Conservation (phyloP, 2,797 vertebrate species). For the Hyperoplus lanceolatus region DNA sequence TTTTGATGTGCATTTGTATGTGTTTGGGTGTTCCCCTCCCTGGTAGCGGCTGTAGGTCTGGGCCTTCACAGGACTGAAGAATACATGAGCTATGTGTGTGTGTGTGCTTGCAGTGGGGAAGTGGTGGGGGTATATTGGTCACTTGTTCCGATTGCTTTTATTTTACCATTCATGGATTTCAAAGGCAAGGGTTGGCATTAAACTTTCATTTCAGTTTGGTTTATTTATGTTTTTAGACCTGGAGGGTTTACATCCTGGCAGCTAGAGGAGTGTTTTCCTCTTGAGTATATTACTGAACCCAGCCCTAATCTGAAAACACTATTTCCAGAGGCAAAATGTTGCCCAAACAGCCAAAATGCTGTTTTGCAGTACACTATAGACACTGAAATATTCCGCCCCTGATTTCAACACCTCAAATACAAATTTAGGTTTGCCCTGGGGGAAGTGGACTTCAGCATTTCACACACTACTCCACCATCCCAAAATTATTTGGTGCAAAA, state of each 20-base stretch:
- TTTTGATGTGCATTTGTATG: conserved; percentile 47
- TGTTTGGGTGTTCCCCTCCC: conserved; percentile 65
- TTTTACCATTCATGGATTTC: conserved; percentile 48
- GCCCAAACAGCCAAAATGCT: conserved; percentile 18
- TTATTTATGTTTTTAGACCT: conserved; percentile 32
- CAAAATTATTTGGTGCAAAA: conserved; percentile 14
- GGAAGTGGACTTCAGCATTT: conserved; percentile 17
- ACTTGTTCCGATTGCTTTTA: conserved; percentile 34
- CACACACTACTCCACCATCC: not conserved
- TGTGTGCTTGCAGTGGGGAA: conserved; percentile 54
- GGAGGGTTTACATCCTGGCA: conserved; percentile 11
- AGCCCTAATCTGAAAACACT: conserved; percentile 21
- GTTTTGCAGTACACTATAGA: conserved; percentile 22
- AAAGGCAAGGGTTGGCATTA: conserved; percentile 46
- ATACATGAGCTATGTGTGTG: conserved; percentile 59
- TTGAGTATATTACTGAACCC: conserved; percentile 16
- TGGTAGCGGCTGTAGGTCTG: conserved; percentile 70
- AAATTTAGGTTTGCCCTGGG: conserved; percentile 37
- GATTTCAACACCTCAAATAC: conserved; percentile 25
- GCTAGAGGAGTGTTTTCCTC: conserved; percentile 5
- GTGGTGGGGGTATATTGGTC: conserved; percentile 46
- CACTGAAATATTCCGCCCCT: conserved; percentile 7
- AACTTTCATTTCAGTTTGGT: conserved; percentile 41
- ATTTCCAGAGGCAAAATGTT: conserved; percentile 22
- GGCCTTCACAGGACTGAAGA: conserved; percentile 57